Base-by-base conservation (phyloP, 2,888 invertebrate genomes). In the Argyra leucocephala region DNA sequence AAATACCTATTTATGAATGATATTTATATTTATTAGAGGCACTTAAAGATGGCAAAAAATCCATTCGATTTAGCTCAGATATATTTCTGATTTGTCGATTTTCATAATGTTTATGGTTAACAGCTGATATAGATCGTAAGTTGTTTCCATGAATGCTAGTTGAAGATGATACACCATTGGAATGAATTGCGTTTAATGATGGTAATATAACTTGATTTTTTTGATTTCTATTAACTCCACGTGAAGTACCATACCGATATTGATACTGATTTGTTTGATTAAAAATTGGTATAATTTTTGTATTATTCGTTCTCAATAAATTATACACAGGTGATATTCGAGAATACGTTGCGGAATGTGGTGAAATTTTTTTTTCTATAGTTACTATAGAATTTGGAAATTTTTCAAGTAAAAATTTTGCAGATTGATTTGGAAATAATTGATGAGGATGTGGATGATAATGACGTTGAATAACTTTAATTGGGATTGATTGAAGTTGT, bases 271-370 rank as follows among this genome's bases (percentile, higher is more conserved):
- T 15, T 18, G 18, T 2, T 18, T 48, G 48, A 48, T 18, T 48
- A 48, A 48, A 15, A 3, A 48, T 18, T 1, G 48, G 48, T 15
- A 48, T 15, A 3, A 5, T n/a, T 48, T 48, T 48, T 6, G 18
- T n/a, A 3, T 48, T 48, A 3, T 2, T 3, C 18, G 12, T 48
- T 15, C 18, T 15, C 5, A 18, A 18, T 15, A 18, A n/a, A 18
- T 48, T 48, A 48, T 48, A 48, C 15, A 48, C 48, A 48, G 48
- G 48, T 48, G 48, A 1, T n/a, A 48, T 48, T 1, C 48, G 48
- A 48, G n/a, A 48, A n/a, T 48, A 48, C 12, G 48, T 73, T 3
- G 74, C 75, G 21, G 74, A 73, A 60, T 73, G 73, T 18, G 73
- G 68, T 9, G 67, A 15, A n/a, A 48, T 48, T 48, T 48, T 66